Conservation (phyloP, 2,888 invertebrate genomes). For the Drosophila robusta region DNA sequence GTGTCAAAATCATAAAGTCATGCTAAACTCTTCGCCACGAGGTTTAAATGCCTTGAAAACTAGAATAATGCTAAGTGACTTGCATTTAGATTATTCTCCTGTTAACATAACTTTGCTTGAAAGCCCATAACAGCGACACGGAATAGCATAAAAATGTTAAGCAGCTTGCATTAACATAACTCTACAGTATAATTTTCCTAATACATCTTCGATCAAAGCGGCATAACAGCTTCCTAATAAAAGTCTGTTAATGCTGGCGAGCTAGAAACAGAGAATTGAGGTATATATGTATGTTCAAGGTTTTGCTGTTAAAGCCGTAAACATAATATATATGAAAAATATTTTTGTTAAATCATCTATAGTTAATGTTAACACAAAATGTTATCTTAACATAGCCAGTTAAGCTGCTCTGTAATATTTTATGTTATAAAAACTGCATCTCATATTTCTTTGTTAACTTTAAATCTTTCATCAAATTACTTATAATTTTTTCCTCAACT, state of each 20-base stretch:
- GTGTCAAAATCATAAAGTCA: conserved; percentile 37
- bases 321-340: neutral
- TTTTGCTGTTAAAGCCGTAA: neutral
- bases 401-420: no score
- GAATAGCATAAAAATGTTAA: neutral
- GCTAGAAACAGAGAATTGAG: no score
- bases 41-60: conserved; percentile 8
- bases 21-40: conserved; percentile 8
- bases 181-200: no score
- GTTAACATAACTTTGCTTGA: neutral
- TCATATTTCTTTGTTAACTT: no score
- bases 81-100: conserved; percentile 15
- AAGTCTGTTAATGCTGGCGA: no score
- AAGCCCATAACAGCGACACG: neutral
- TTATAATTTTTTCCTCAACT: conserved; percentile 14
- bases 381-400: no score
- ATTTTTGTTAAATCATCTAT: conserved; percentile 1
- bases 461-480: conserved; percentile 5
- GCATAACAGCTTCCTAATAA: no score
- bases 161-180: neutral
- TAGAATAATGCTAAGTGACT: conserved; percentile 13
- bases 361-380: no score
- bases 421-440: no score
- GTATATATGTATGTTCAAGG: neutral
- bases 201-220: no score